These are phyloP conservation scores for Therioaphis trifolii DNA, from an alignment of 2,888 invertebrate genomes.

Conservation along the genomic window DNA sequence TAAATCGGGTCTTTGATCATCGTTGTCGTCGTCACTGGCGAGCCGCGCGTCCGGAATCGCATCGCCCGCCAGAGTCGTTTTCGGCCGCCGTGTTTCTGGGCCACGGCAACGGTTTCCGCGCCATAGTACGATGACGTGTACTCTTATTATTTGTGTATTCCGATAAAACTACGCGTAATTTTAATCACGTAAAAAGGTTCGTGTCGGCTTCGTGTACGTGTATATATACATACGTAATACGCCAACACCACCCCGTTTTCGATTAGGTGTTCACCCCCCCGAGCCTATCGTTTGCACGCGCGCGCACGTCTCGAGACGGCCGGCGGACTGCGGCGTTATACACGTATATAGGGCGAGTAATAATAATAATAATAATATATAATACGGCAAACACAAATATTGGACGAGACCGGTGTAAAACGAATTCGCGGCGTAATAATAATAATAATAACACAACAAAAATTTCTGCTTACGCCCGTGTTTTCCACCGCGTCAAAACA, in stretches of 20 bases:
- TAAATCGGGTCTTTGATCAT: too few relatives aligned
- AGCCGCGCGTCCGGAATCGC: neutral
- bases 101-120: constrained; percentile 33
- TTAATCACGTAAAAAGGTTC: constrained; percentile 57
- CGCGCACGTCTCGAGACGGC: neutral
- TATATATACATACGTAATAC: too few relatives aligned
- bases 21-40: too few relatives aligned
- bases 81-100: neutral
- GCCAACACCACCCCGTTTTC: constrained; percentile 28
- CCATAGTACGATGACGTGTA: too few relatives aligned
- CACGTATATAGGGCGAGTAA: constrained; percentile 45
- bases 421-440: neutral
- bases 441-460: constrained; percentile 26
- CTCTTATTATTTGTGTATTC: neutral
- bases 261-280: constrained; percentile 32
- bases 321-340: too few relatives aligned
- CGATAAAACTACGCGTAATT: constrained; percentile 44
- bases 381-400: constrained; percentile 34
- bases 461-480: neutral
- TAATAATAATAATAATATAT: constrained; percentile 41
- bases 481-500: neutral
- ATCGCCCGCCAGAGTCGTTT: neutral
- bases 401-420: constrained; percentile 12
- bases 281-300: neutral
- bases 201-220: too few relatives aligned